Evolutionary conservation across 2,113 vertebrate species (phyloP).

Genomic region (Apodemus speciosus): DNA sequence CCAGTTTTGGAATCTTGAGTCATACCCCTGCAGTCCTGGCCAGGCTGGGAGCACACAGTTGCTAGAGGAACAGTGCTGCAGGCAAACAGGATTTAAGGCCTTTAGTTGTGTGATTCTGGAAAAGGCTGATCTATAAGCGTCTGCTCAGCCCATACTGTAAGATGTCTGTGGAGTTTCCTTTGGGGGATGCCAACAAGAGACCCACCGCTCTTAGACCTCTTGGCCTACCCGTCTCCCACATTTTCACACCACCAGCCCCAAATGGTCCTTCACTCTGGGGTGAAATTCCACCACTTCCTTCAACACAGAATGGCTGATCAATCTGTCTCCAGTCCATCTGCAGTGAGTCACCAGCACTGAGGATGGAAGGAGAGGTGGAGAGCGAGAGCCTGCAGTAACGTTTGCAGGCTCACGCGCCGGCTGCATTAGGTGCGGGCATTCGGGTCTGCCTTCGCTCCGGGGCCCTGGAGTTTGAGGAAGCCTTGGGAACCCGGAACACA

Average conservation of each 20-base stretch:
- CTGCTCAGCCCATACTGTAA: background rate
- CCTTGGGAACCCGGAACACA: background rate
- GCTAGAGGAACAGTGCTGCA: background rate
- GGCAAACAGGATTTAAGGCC: background rate
- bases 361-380: background rate
- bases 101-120: background rate
- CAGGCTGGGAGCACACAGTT: background rate
- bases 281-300: background rate
- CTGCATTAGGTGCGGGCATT: background rate
- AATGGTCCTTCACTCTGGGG: background rate
- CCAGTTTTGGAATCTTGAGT: background rate
- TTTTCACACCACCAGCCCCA: background rate
- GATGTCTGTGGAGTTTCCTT: background rate
- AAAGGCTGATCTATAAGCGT: background rate
- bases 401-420: fast-evolving
- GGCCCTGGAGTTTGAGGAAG: background rate
- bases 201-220: background rate
- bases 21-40: background rate
- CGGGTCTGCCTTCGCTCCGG: background rate
- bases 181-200: background rate
- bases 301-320: background rate
- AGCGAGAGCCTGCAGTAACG: background rate
- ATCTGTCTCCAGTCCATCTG: background rate
- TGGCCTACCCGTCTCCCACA: background rate
- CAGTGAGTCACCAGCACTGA: background rate